Base-by-base conservation (phyloP, 1,140 invertebrate genomes). In the Araneus ventricosus region DNA sequence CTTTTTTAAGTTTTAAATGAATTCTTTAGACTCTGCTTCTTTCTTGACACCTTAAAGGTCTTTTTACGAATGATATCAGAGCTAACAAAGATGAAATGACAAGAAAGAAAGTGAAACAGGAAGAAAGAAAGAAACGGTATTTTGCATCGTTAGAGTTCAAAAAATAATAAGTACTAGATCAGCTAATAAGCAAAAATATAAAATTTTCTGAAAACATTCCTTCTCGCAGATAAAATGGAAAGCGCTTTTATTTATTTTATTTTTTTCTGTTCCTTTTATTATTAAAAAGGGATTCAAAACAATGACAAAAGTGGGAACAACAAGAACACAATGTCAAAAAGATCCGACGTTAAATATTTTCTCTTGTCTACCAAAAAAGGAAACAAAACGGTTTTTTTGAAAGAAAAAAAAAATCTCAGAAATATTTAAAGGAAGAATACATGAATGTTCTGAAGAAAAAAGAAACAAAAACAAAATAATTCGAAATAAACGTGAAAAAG, bases 151-250 rank as follows among this genome's bases (percentile, higher is more conserved):
- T 75, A 75, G 30, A 75, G 7, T 75, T 75, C 67, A 75, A 34
- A 75, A 75, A 34, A 22, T 75, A 75, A 34, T 20, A 14, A 75
- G 14, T 14, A 75, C 30, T 30, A 75, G 70, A 75, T 75, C 70
- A 75, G 70, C 70, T 75, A 75, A 75, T 75, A 75, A 75, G 70
- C 70, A 75, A 34, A 75, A 75, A 75, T 34, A 75, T 34, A 75
- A 34, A 30, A 75, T 34, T 24, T 37, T 75, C 30, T 37, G 22
- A 37, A 37, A 75, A 75, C 70, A 75, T 75, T 75, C 70, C 70
- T 75, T 75, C 70, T 75, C 4, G 1, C 70, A 75, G 37, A 75
- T 75, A 75, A 75, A 17, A 17, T 30, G 67, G 20, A 75, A 75
- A 75, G 34, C 67, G 14, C 67, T 20, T 70, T 70, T 70, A 34